A percentile compares a stretch with the other conserved stretches of the same genome.
phyloP scores from a whole-genome alignment of 37 sponge, comb jelly and placozoan genomes.

The Chondrilla cf. caribensis region DNA sequence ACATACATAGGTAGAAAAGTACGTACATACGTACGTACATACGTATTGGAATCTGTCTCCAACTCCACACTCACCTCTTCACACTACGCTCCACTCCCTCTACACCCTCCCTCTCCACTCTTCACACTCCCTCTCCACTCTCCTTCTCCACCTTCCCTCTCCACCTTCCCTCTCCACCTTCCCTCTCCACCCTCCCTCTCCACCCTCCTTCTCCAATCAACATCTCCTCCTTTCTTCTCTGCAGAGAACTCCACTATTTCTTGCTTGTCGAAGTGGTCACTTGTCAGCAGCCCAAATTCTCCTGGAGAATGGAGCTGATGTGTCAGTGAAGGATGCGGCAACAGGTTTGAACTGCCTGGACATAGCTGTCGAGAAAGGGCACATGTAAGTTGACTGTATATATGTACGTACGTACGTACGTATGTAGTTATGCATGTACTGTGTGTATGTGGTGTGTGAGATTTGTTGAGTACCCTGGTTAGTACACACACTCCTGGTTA shows the following conservation, averaged over 20 bases:
- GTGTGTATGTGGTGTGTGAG: background rate
- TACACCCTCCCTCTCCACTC: no score
- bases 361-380: slow-evolving; percentile 86
- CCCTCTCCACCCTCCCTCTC: background rate
- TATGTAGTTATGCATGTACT: background rate
- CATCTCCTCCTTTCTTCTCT: background rate
- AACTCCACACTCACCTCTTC: no score
- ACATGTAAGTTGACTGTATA: slow-evolving; percentile 34
- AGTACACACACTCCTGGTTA: background rate
- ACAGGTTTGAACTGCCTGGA: slow-evolving; percentile 71
- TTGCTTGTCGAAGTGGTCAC: slow-evolving; percentile 78
- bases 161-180: no score
- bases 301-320: slow-evolving; percentile 63
- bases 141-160: no score
- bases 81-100: no score
- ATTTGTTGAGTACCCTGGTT: no score
- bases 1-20: background rate
- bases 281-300: slow-evolving; percentile 45
- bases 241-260: slow-evolving; percentile 81
- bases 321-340: slow-evolving; percentile 3
- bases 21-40: background rate
- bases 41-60: no score
- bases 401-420: slow-evolving; percentile 24
- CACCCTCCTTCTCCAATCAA: no score
- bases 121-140: no score